Percentiles rank a stretch among this genome's conserved stretches.
These are phyloP conservation scores for Barnardius zonarius DNA, from an alignment of 2,113 vertebrate species.

Conservation along the genomic window DNA sequence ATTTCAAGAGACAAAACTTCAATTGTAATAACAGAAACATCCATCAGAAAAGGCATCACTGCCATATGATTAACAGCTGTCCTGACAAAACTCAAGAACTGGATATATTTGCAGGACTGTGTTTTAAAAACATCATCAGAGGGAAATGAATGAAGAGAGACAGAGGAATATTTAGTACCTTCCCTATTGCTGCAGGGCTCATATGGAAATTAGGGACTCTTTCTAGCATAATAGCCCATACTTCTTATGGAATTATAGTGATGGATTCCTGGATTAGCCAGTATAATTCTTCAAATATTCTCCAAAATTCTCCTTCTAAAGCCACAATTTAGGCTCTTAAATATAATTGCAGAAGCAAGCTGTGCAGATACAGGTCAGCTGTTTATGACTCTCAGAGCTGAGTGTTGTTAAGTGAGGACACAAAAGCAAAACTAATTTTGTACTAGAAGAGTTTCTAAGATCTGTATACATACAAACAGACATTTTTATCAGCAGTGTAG, in stretches of 20 bases:
- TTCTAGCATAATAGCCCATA: background rate
- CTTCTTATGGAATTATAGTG: background rate
- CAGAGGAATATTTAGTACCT: background rate
- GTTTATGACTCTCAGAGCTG: background rate
- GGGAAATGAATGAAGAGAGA: background rate
- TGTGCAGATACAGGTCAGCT: background rate
- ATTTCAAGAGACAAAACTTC: conserved; percentile 73
- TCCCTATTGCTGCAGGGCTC: conserved; percentile 2
- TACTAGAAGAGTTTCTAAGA: background rate
- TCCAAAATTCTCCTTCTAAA: background rate
- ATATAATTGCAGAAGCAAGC: background rate
- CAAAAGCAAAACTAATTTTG: conserved; percentile 8
- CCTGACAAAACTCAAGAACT: conserved; percentile 33
- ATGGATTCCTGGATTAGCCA: background rate
- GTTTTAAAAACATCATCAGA: background rate
- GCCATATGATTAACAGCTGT: conserved; percentile 32
- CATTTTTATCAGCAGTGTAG: background rate
- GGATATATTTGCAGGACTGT: background rate
- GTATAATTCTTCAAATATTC: background rate
- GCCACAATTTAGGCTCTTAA: background rate
- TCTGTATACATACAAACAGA: background rate
- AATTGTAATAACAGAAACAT: conserved; percentile 44
- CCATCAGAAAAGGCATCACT: conserved; percentile 39
- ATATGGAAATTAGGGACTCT: conserved; percentile 17
- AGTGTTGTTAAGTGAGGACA: background rate